Evolutionary conservation across 2,888 invertebrate species (phyloP), one percentile per base, ranked within the genome.

Genomic region (Malthinus seriepunctatus): DNA sequence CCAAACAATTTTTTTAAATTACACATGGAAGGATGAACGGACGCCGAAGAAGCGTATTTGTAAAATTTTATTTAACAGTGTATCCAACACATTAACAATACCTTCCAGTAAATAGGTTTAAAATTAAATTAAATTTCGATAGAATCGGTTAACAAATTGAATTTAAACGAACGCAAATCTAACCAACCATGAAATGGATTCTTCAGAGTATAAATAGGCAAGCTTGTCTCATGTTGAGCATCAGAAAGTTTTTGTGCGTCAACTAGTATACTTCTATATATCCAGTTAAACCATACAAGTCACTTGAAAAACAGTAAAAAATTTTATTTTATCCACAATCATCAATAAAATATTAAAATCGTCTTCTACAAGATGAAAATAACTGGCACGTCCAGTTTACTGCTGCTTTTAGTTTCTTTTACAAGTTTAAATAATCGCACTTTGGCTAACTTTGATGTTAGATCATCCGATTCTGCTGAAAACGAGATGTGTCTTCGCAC

Each of bases 251-350:
- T 49, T 60, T 63, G 60, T 46, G 47, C 44, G 53, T 64, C 60
- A 59, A 39, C 51, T 51, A 37, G 57, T 61, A 31, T 56, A 56
- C 58, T 64, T 64, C 62, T 66, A 63, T 52, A 67, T 42, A 42
- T 42, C 67, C 66, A 51, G 67, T 54, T 56, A 56, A 63, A 69
- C 71, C 62, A 71, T 69, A 71, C 71, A 71, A 66, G 71, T 57
- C 71, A 71, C 56, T 23, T 52, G 37, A 59, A 11, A 47, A 32
- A 45, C 54, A 11, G 63, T 55, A 44, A 55, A 9, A 55, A 42
- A 12, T 31, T 56, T 65, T 64, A 42, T 49, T 54, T 63, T 62
- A 55, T n/a, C 45, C 15, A 14, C 42, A 50, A n/a, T n/a, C 55
- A 37, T 55, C 50, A 52, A 39, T 5, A 23, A 23, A 23, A 23